phyloP scores from a whole-genome alignment of 2,113 vertebrate species.

The Phalacrocorax aristotelis region DNA sequence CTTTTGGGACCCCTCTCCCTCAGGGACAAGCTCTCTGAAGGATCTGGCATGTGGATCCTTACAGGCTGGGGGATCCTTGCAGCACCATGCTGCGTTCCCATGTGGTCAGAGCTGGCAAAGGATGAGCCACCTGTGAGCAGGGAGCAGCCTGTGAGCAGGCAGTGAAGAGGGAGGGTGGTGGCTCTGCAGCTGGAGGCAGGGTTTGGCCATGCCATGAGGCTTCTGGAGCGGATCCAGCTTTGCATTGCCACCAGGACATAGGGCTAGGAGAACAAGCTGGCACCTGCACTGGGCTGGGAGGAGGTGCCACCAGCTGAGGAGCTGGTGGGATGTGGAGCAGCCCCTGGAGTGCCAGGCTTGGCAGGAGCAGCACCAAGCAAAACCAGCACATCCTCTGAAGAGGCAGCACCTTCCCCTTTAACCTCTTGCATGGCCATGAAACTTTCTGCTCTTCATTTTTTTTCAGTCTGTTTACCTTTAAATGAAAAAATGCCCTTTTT shows the following conservation, averaged over 20 bases:
- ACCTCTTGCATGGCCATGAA: rapidly evolving
- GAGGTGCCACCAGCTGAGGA: neutral
- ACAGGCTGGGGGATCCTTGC: neutral
- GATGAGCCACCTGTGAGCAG: neutral
- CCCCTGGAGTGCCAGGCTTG: neutral
- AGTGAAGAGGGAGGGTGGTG: neutral
- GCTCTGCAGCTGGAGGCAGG: neutral
- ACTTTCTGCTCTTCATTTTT: neutral
- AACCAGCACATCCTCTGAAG: neutral
- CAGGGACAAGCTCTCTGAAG: neutral
- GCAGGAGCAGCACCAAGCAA: neutral
- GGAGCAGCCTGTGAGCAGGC: neutral
- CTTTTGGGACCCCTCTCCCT: neutral
- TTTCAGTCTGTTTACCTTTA: neutral
- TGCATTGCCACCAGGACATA: neutral
- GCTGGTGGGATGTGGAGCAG: rapidly evolving
- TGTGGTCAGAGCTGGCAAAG: rapidly evolving
- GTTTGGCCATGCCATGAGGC: neutral
- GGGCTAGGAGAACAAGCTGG: neutral
- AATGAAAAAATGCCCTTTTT: neutral
- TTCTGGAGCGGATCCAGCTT: neutral
- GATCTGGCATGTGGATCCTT: neutral
- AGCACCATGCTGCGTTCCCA: rapidly evolving
- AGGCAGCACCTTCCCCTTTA: neutral
- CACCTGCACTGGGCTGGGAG: neutral